These are phyloP conservation scores for Nipponacmea schrenckii DNA, from an alignment of 2,888 invertebrate species.

Conservation along the genomic window DNA sequence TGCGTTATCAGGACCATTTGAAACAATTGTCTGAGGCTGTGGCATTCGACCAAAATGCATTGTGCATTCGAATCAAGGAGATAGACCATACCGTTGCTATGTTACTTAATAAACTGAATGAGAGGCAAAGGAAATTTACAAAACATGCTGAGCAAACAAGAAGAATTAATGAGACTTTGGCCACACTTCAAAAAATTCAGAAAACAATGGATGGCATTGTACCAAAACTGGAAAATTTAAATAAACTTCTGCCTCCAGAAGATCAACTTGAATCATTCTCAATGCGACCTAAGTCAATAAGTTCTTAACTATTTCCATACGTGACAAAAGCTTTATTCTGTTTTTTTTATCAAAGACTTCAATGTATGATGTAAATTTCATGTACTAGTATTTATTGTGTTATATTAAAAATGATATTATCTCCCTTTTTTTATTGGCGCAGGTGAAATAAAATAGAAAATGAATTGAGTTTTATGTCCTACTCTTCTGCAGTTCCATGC, in stretches of 20 bases:
- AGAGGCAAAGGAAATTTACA: constrained; percentile 85
- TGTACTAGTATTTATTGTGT: no score
- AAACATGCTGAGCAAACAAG: constrained; percentile 87
- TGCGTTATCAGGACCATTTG: constrained; percentile 84
- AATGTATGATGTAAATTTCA: no score
- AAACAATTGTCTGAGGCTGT: constrained; percentile 85
- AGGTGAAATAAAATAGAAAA: no score
- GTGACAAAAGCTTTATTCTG: no score
- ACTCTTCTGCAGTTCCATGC: no score
- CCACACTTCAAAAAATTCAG: constrained; percentile 84
- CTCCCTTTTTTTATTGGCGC: no score
- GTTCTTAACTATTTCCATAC: not conserved
- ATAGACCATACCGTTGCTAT: constrained; percentile 79
- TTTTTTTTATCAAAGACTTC: no score
- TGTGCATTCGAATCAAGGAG: constrained; percentile 83
- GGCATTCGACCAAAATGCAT: constrained; percentile 80
- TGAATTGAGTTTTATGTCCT: no score
- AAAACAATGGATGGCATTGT: constrained; percentile 84
- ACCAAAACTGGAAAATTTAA: constrained; percentile 86
- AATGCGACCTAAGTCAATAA: constrained; percentile 6
- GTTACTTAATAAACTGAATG: constrained; percentile 78
- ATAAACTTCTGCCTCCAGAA: constrained; percentile 82
- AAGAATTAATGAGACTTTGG: constrained; percentile 84
- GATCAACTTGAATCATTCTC: constrained; percentile 85
- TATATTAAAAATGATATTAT: no score